Percentiles rank a stretch among this genome's conserved stretches.
phyloP scores from a whole-genome alignment of 2,113 vertebrate species.

The Leptosomus discolor region DNA sequence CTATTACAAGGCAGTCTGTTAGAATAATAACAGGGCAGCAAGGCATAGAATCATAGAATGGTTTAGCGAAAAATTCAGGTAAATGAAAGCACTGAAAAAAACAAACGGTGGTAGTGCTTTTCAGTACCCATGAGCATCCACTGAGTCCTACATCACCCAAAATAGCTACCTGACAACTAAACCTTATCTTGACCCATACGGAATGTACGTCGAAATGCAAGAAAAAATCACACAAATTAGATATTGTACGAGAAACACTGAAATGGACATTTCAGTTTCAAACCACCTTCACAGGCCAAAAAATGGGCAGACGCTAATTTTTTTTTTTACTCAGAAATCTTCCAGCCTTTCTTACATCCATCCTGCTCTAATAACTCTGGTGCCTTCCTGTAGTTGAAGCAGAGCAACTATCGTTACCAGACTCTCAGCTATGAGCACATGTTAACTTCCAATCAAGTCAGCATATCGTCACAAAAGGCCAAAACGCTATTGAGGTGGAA shows the following conservation, averaged over 20 bases:
- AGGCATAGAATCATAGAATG: neutral
- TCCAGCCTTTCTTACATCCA: neutral
- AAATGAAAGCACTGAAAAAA: neutral
- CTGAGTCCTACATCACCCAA: neutral
- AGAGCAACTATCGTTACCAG: neutral
- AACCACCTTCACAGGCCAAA: neutral
- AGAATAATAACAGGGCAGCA: neutral
- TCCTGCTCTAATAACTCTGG: neutral
- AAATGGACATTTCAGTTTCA: neutral
- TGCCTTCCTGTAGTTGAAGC: neutral
- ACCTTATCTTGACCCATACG: neutral
- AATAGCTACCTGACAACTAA: neutral
- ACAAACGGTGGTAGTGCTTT: rapidly evolving
- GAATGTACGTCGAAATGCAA: neutral
- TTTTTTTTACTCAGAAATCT: neutral
- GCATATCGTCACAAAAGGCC: too few relatives aligned
- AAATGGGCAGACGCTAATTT: neutral
- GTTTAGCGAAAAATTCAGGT: neutral
- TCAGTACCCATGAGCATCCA: neutral
- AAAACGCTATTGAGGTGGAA: rapidly evolving
- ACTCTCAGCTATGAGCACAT: rapidly evolving
- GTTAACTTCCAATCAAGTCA: neutral
- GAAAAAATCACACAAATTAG: neutral
- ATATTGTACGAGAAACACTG: neutral
- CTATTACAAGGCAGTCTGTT: neutral